phyloP scores from a whole-genome alignment of 1,140 invertebrate genomes.

The Lasioglossum baleicum region DNA sequence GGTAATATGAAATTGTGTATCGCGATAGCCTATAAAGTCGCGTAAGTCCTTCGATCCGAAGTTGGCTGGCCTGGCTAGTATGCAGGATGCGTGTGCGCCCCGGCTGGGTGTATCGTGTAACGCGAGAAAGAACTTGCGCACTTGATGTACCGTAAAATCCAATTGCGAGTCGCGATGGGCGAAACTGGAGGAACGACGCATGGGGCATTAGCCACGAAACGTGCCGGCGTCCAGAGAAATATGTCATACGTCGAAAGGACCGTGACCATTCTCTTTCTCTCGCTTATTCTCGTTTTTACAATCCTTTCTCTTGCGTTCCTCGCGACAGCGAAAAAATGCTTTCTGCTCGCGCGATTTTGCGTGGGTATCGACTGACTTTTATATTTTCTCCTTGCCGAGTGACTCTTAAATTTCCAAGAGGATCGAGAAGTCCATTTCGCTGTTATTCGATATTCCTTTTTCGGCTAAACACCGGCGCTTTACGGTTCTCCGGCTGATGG shows the following conservation, averaged over 20 bases:
- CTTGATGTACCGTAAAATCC: conserved; percentile 55
- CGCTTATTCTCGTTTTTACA: neutral
- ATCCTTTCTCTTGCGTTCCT: neutral
- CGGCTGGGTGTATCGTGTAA: neutral
- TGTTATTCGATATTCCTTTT: conserved; percentile 7
- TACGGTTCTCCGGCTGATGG: neutral
- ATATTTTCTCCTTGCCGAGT: conserved; percentile 1
- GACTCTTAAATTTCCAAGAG: conserved; percentile 14
- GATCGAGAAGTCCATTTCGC: conserved; percentile 7
- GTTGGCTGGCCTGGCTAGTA: conserved; percentile 16
- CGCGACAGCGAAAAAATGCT: too few species aligned
- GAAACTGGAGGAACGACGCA: conserved; percentile 22
- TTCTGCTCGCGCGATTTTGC: neutral
- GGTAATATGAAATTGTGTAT: conserved; percentile 41
- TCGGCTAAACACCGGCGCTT: neutral
- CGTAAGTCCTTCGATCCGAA: conserved; percentile 41
- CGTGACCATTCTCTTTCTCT: neutral
- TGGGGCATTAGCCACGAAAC: conserved; percentile 24
- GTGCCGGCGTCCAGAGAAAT: conserved; percentile 4
- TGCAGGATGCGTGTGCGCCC: conserved; percentile 8
- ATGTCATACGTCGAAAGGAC: conserved; percentile 16
- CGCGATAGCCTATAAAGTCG: conserved; percentile 34
- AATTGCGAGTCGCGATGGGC: conserved; percentile 17
- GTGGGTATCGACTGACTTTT: neutral
- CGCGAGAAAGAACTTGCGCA: conserved; percentile 32